Evolutionary conservation across 2,797 vertebrate genomes (phyloP).

Genomic region (Protosalanx chinensis): DNA sequence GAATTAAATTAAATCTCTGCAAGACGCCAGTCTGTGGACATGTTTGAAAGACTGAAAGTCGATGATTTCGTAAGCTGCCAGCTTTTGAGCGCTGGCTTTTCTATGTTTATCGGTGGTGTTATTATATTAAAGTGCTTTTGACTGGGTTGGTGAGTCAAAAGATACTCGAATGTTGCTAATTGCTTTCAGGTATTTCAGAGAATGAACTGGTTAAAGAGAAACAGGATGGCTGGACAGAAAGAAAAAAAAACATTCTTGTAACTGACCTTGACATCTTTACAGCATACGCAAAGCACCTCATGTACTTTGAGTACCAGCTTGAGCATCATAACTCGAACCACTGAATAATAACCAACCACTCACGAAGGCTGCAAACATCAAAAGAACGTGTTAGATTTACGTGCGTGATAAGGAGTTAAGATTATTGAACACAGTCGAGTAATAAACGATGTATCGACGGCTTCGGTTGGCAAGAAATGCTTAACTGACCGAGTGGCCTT

Average conservation of each 20-base stretch:
- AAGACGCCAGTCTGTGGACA: slow-evolving; percentile 3
- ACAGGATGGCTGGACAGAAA: neutral
- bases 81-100: neutral
- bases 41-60: slow-evolving; percentile 22
- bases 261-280: neutral
- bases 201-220: neutral
- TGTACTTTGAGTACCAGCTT: neutral
- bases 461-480: slow-evolving; percentile 32
- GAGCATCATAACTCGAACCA: slow-evolving; percentile 9
- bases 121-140: neutral
- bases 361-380: slow-evolving; percentile 21
- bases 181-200: neutral
- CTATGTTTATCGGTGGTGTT: neutral
- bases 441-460: slow-evolving; percentile 43
- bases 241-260: neutral
- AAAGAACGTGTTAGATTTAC: slow-evolving; percentile 34
- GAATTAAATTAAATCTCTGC: slow-evolving; percentile 40
- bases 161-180: neutral
- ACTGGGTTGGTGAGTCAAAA: neutral
- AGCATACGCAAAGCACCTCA: neutral
- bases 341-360: slow-evolving; percentile 2
- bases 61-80: slow-evolving; percentile 6
- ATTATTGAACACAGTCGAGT: slow-evolving; percentile 18
- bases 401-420: slow-evolving; percentile 21
- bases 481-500: slow-evolving; percentile 36